Percentiles rank a stretch among this genome's conserved stretches.
phyloP scores from a whole-genome alignment of 2,113 vertebrate genomes.

The Chloebia gouldiae region DNA sequence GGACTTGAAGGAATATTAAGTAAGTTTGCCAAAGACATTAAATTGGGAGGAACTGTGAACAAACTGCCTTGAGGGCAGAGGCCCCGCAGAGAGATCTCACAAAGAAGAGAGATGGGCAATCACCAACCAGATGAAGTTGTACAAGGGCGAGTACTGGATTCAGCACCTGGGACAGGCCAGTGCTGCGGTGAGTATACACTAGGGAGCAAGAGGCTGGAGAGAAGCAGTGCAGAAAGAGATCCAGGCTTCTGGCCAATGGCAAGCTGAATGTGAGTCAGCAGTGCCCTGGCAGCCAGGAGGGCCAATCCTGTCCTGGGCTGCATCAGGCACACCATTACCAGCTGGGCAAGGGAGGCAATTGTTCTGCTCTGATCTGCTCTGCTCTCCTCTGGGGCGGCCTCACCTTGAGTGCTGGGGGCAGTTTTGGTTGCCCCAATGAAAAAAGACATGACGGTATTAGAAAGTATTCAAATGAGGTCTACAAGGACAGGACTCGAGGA shows the following conservation, averaged over 20 bases:
- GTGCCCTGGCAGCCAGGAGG: neutral
- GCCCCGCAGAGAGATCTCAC: neutral
- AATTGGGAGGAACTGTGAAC: neutral
- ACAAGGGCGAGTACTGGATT: neutral
- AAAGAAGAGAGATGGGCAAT: neutral
- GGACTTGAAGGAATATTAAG: neutral
- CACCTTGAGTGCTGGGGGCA: no score
- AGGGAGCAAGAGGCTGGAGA: neutral
- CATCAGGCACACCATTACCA: fast-evolving
- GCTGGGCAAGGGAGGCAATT: fast-evolving
- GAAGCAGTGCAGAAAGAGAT: neutral
- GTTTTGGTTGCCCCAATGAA: no score
- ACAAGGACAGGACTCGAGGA: no score
- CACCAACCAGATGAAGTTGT: neutral
- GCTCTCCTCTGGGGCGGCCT: no score
- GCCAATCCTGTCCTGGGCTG: fast-evolving
- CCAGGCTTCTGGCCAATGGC: fast-evolving
- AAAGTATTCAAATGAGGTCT: no score
- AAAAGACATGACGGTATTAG: no score
- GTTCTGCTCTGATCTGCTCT: no score
- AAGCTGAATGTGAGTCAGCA: neutral
- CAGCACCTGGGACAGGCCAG: neutral
- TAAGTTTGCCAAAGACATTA: neutral
- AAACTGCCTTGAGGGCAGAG: neutral
- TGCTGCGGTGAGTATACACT: neutral